Base-by-base conservation (phyloP, 2,888 invertebrate genomes). In the Aproaerema taeniolella region DNA sequence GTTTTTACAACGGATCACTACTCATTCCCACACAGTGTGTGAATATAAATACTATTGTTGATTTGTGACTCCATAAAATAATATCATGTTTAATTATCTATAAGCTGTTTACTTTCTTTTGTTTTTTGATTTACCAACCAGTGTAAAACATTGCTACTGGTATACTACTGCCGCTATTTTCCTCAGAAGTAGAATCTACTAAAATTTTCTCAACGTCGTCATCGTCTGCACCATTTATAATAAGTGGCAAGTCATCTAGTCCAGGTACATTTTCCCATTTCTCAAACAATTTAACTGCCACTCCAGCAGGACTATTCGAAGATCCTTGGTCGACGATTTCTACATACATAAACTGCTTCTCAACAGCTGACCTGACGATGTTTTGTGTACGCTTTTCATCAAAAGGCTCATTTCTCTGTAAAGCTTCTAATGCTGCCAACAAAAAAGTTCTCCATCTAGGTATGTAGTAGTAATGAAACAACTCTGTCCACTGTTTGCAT, bases 401-500 rank as follows among this genome's bases (percentile, higher is more conserved):
- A 48, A 93, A 93, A 0, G 69, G 58, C 6, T 60, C 79, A 1
- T 82, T 78, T 10, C 82, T 72, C 0, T 58, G 47, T 15, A 94
- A 67, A 0, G 91, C 88, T 11, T 82, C 64, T 1, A 88, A 73
- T 39, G 94, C 82, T 7, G 87, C 88, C 0, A 78, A 49, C 1
- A 95, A 61, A 61, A 96, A 97, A 37, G 90, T 58, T 1, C 65
- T 49, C 97, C 97, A 97, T 43, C 97, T 88, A 0, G 93, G 92
- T 39, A 75, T 80, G 61, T 93, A 95, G 60, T 93, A 96, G 60
- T 92, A 88, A n/a, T 47, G 51, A 29, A 83, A 70, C 16, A 86
- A 61, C 66, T 93, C 95, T 10, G 92, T 87, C 97, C 97, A 98
- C 67, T 98, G 97, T 59, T 98, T 98, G 52, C 92, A 93, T 0